phyloP scores from a whole-genome alignment of 1,140 invertebrate genomes.

The Chrysoperla carnea region DNA sequence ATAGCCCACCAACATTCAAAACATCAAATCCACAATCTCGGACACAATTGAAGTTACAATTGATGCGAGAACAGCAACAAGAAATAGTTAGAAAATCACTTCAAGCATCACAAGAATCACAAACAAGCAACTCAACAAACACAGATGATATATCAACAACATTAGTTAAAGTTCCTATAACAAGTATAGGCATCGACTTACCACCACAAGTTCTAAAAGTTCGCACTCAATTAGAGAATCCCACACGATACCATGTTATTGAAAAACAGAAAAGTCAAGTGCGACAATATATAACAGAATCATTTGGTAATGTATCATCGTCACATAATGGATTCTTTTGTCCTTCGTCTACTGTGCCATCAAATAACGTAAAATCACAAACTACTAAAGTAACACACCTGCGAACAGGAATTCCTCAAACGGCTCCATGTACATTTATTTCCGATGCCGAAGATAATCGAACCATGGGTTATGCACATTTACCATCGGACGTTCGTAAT shows the following conservation, averaged over 20 bases:
- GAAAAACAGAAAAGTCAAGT: constrained; percentile 82
- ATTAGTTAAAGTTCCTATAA: constrained; percentile 32
- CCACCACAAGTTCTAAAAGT: constrained; percentile 69
- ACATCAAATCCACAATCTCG: constrained; percentile 60
- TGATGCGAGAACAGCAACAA: constrained; percentile 65
- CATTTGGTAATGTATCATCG: constrained; percentile 31
- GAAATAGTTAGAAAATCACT: constrained; percentile 46
- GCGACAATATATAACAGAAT: constrained; percentile 64
- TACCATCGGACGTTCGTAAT: neutral
- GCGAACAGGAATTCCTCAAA: neutral
- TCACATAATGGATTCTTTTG: neutral
- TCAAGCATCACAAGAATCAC: constrained; percentile 17
- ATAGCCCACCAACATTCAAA: constrained; percentile 64
- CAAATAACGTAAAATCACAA: neutral
- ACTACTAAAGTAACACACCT: too few relatives aligned
- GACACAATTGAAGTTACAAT: constrained; percentile 68
- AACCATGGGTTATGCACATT: neutral
- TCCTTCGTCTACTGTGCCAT: neutral
- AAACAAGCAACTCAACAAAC: constrained; percentile 13
- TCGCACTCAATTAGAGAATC: constrained; percentile 71
- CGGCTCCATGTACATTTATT: constrained; percentile 2
- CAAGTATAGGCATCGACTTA: constrained; percentile 47
- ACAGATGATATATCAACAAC: constrained; percentile 28
- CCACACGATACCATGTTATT: constrained; percentile 78
- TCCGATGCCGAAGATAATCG: neutral